Evolutionary conservation across 2,797 vertebrate species (phyloP).

Genomic region (Selene dorsalis): DNA sequence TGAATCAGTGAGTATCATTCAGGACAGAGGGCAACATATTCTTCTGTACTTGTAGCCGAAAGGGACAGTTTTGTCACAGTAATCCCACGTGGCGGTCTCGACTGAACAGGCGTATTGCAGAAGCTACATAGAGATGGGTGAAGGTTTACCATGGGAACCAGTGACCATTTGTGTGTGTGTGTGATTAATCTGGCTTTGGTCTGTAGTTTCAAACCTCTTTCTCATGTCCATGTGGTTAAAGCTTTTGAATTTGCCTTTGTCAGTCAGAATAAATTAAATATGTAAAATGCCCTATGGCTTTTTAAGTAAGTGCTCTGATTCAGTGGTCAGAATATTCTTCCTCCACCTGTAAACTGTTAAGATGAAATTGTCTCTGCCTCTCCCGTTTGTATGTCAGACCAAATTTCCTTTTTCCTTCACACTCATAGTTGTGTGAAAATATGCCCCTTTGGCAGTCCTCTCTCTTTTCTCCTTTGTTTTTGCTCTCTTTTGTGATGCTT

Average conservation of each 20-base stretch:
- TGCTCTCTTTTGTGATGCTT: constrained; percentile 60
- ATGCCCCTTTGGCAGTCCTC: constrained; percentile 39
- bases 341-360: constrained; percentile 38
- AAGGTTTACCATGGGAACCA: constrained; percentile 31
- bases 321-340: constrained; percentile 5
- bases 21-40: neutral
- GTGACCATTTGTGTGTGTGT: neutral
- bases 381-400: constrained; percentile 39
- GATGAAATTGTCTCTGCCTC: constrained; percentile 23
- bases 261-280: constrained; percentile 8
- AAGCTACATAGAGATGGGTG: constrained; percentile 7
- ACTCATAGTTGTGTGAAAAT: constrained; percentile 50
- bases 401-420: constrained; percentile 42
- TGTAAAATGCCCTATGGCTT: neutral
- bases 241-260: neutral
- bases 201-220: neutral
- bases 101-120: constrained; percentile 1
- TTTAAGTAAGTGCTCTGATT: constrained; percentile 2
- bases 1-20: neutral
- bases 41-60: neutral
- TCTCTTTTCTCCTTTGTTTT: constrained; percentile 18
- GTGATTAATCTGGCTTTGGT: constrained; percentile 1
- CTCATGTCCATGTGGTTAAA: neutral
- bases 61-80: neutral
- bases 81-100: neutral